Evolutionary conservation across 2,797 vertebrate genomes (phyloP).

Genomic region (Otus scops): DNA sequence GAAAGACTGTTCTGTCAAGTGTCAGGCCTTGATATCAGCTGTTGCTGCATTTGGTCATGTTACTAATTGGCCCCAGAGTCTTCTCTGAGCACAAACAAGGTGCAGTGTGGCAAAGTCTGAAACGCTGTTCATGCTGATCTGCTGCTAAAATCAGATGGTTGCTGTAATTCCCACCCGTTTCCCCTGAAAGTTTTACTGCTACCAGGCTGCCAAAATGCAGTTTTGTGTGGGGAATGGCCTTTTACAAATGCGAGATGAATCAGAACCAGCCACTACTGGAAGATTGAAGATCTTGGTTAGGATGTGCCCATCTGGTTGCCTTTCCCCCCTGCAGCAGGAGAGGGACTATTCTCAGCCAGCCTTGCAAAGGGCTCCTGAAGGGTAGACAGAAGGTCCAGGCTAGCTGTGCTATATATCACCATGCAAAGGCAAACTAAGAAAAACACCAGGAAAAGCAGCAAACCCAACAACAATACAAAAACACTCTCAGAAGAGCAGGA

Average conservation of each 20-base stretch:
- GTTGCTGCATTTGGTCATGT: neutral
- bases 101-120: neutral
- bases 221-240: neutral
- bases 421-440: neutral
- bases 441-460: neutral
- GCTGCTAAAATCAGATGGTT: neutral
- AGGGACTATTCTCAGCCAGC: neutral
- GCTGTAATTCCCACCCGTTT: neutral
- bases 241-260: neutral
- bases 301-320: neutral
- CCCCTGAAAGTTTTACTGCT: neutral
- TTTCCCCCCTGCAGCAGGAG: neutral
- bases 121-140: neutral
- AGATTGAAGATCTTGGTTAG: neutral
- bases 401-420: neutral
- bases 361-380: neutral
- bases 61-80: neutral
- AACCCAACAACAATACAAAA: neutral
- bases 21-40: neutral
- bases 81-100: neutral
- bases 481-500: neutral
- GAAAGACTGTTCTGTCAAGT: neutral
- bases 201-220: neutral
- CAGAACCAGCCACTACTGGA: neutral
- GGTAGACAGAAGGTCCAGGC: neutral